These are phyloP conservation scores for Neoascia interrupta DNA, from an alignment of 2,888 invertebrate species.

Conservation along the genomic window DNA sequence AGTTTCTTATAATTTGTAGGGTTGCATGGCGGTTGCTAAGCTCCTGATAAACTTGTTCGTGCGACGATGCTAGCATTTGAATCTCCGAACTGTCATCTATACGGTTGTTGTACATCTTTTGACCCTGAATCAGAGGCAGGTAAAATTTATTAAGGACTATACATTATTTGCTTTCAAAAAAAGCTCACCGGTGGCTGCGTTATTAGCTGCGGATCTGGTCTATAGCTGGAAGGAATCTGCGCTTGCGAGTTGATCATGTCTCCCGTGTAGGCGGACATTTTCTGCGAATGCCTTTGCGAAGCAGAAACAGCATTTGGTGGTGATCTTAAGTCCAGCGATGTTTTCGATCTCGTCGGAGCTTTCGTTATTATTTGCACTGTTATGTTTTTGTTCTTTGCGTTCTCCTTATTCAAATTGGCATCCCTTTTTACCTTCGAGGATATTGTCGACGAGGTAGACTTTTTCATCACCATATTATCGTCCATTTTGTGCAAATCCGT, in stretches of 20 bases:
- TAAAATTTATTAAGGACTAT: background rate
- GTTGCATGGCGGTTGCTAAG: constrained; percentile 78
- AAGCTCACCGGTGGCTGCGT: constrained; percentile 58
- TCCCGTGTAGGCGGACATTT: constrained; percentile 72
- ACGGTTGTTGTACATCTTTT: constrained; percentile 73
- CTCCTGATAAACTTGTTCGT: constrained; percentile 78
- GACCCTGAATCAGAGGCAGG: constrained; percentile 34
- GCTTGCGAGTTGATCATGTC: constrained; percentile 69
- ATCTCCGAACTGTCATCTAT: constrained; percentile 78
- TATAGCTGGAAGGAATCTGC: constrained; percentile 74
- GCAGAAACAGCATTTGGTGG: constrained; percentile 53
- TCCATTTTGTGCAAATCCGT: constrained; percentile 79
- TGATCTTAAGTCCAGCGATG: constrained; percentile 78
- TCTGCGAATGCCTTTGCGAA: constrained; percentile 67
- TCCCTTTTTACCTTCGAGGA: constrained; percentile 69
- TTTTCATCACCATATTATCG: constrained; percentile 77
- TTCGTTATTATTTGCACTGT: constrained; percentile 79
- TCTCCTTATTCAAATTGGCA: constrained; percentile 76
- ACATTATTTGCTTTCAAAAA: background rate
- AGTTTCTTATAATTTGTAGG: constrained; percentile 77
- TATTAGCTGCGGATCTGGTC: constrained; percentile 74
- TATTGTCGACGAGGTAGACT: constrained; percentile 75
- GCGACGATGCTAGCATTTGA: constrained; percentile 76
- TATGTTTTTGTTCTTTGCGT: constrained; percentile 77
- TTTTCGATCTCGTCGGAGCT: constrained; percentile 78